phyloP scores from a whole-genome alignment of 1,140 invertebrate genomes.

The Rhizoglyphus robini region DNA sequence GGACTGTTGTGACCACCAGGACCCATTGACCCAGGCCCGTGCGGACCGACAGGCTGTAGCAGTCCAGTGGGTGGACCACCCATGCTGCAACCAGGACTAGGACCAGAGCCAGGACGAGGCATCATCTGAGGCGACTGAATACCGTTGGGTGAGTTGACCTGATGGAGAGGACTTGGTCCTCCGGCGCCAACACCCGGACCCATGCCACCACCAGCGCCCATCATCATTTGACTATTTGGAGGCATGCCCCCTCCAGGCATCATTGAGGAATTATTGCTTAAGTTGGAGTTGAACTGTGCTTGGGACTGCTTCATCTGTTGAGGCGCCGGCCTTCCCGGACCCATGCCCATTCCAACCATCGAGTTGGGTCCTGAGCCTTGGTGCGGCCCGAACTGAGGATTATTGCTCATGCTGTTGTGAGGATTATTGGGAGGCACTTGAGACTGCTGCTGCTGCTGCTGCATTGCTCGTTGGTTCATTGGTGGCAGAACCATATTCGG shows the following conservation, averaged over 20 bases:
- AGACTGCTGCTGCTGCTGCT: background rate
- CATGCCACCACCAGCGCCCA: background rate
- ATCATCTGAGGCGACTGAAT: constrained; percentile 1
- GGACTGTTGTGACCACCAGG: background rate
- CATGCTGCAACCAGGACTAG: background rate
- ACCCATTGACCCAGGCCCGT: background rate
- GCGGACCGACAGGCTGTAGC: background rate
- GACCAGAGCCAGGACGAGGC: background rate
- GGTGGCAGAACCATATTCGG: background rate
- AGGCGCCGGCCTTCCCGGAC: background rate
- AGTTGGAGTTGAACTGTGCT: background rate
- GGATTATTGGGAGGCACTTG: background rate
- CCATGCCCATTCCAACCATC: background rate
- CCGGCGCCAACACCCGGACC: too few relatives aligned
- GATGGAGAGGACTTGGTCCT: background rate
- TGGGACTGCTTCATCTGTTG: background rate
- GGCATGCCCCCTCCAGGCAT: background rate
- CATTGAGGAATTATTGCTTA: background rate
- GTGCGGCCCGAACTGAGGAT: too few relatives aligned
- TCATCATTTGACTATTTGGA: constrained; percentile 9
- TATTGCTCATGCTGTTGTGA: background rate
- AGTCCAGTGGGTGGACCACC: background rate
- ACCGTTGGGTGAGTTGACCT: background rate
- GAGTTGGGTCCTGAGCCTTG: too few relatives aligned
- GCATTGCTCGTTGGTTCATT: background rate